Evolutionary conservation across 53 echinoderm and acorn worm species (phyloP).

Genomic region (Henricia sp.): DNA sequence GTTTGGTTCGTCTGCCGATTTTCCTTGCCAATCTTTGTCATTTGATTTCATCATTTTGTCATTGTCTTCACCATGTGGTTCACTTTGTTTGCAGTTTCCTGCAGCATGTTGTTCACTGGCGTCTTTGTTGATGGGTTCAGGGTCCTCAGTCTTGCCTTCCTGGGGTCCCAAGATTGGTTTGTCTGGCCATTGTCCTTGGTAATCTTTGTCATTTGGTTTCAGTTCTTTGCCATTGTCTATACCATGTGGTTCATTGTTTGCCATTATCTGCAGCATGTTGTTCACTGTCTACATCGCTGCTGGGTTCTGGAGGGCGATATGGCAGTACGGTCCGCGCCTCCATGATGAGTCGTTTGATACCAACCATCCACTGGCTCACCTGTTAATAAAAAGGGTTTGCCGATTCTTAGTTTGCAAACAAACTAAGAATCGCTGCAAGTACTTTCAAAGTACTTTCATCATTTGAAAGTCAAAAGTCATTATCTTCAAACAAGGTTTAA

Average conservation of each 20-base stretch:
- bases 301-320: background rate
- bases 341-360: constrained; percentile 79
- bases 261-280: background rate
- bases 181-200: background rate
- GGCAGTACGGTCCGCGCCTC: constrained; percentile 75
- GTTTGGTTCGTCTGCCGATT: background rate
- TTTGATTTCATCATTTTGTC: background rate
- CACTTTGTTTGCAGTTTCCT: background rate
- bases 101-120: background rate
- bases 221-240: background rate
- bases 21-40: background rate
- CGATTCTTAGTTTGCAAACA: too few species aligned
- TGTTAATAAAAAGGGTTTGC: background rate
- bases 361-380: constrained; percentile 97
- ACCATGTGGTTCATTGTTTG: background rate
- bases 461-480: too few species aligned
- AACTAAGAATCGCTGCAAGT: too few species aligned
- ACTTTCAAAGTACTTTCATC: too few species aligned
- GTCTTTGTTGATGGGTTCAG: background rate
- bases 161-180: background rate
- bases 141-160: background rate
- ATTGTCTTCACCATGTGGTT: background rate
- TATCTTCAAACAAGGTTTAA: too few species aligned
- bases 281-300: background rate
- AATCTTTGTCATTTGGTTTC: too few species aligned